Percentiles rank a stretch among this genome's conserved stretches.
These are phyloP conservation scores for Pteropus rufus DNA, from an alignment of 2,797 vertebrate species.

Conservation along the genomic window DNA sequence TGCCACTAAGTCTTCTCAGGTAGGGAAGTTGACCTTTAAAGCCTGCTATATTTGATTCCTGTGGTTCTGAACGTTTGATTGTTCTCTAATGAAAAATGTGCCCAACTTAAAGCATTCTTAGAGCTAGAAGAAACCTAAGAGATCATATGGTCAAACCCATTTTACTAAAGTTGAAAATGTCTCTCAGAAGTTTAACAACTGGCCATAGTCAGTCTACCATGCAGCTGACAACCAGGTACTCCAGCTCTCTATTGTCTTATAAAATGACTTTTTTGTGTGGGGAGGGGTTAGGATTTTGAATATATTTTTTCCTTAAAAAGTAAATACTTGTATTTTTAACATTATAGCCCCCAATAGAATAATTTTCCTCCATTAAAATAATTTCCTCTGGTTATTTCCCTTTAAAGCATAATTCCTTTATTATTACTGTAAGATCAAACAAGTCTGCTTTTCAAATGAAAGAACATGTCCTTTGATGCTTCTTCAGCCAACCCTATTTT, in stretches of 20 bases:
- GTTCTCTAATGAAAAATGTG: not conserved
- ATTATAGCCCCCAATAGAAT: not conserved
- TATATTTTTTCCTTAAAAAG: not conserved
- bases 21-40: constrained; percentile 67
- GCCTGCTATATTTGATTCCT: not conserved
- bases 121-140: not conserved
- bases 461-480: not conserved
- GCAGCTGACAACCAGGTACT: not conserved
- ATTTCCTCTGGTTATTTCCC: not conserved
- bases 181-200: not conserved
- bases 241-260: not conserved
- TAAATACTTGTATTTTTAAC: constrained; percentile 26
- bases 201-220: not conserved
- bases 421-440: not conserved
- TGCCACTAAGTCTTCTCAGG: constrained; percentile 98
- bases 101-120: not conserved
- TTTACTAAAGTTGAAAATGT: constrained; percentile 4
- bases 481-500: not conserved
- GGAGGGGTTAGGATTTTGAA: not conserved
- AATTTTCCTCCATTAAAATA: not conserved
- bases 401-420: constrained; percentile 30
- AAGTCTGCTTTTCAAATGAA: constrained; percentile 40
- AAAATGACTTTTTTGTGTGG: not conserved
- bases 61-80: not conserved
- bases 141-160: not conserved